These are phyloP conservation scores for Lampris incognitus DNA, from an alignment of 2,113 vertebrate species.

Conservation along the genomic window DNA sequence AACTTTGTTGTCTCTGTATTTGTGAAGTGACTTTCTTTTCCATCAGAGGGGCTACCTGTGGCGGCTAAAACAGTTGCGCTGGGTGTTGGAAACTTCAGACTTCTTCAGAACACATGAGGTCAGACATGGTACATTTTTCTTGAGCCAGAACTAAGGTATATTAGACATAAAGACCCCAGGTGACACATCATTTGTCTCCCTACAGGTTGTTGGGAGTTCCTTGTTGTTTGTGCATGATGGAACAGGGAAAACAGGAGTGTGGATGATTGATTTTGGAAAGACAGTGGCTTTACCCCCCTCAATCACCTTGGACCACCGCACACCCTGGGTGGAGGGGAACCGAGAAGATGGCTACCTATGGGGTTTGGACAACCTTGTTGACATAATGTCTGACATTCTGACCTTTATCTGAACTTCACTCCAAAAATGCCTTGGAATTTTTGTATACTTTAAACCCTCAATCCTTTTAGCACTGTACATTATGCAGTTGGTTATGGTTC, in stretches of 20 bases:
- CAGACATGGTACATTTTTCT: conserved; percentile 1
- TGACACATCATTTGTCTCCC: not conserved
- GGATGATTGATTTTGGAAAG: conserved; percentile 95
- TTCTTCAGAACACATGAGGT: conserved; percentile 90
- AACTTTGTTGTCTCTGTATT: not conserved
- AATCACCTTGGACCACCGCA: conserved; percentile 84
- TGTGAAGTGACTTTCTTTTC: conserved; percentile 8
- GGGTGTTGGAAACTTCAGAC: conserved; percentile 81
- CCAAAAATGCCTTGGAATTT: conserved; percentile 9
- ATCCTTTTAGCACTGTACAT: not conserved
- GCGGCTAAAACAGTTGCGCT: conserved; percentile 81
- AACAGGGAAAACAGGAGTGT: conserved; percentile 84
- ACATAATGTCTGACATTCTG: conserved; percentile 79
- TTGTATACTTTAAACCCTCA: not conserved
- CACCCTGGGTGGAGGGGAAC: conserved; percentile 88
- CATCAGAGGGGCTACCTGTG: conserved; percentile 82
- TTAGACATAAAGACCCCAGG: not conserved
- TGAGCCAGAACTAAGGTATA: not conserved
- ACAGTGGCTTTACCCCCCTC: conserved; percentile 78
- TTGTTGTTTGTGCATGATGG: conserved; percentile 88
- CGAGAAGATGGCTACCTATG: conserved; percentile 89
- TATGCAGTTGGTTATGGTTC: not conserved
- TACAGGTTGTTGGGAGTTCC: conserved; percentile 90
- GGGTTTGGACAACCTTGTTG: conserved; percentile 89
- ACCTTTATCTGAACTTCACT: conserved; percentile 26